Base-by-base conservation (phyloP, 2,113 vertebrate genomes). In the Macrotus californicus region DNA sequence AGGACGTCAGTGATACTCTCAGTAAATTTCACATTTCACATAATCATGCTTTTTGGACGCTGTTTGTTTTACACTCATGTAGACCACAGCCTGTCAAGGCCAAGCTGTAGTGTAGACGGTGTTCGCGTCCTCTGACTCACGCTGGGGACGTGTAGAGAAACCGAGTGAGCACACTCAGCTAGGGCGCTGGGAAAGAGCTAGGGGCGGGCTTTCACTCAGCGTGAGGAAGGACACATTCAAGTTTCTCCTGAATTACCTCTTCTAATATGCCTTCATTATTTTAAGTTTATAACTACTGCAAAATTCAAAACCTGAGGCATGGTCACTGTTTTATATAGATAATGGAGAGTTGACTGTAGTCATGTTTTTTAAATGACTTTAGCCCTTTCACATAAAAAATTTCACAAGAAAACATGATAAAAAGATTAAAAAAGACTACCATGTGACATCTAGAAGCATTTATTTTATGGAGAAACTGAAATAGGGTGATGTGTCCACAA, bases 381-480 rank as follows among this genome's bases (percentile, higher is more conserved):
- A 97, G 97, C 95, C 96, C 96, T 96, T 97, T 96, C 84, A 97
- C 76, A 85, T 96, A 84, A 96, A 97, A 97, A 97, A 94, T 70
- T 59, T 66, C 72, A 86, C 86, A 94, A 95, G 41, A 83, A 72
- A 95, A 70, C 13, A 87, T 92, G 94, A 95, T 96, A 96, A 91
- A 96, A 94, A 80, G 93, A 97, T 97, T 96, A 92, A 96, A 89
- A 97, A 97, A 97, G 97, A 98, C 98, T 56, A 96, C 97, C 97
- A 97, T 21, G 21, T 98, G 98, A 98, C 98, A 98, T 98, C 99
- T 99, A 99, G 98, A 99, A 99, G 98, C 98, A 98, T 99, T 99
- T 99, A 99, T 99, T 99, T 99, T 99, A 99, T 98, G 98, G 97
- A 98, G 98, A 98, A 99, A 99, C 97, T 98, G 98, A 99, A 99